Evolutionary conservation across 2,113 vertebrate species (phyloP).

Genomic region (Sclerurus mexicanus): DNA sequence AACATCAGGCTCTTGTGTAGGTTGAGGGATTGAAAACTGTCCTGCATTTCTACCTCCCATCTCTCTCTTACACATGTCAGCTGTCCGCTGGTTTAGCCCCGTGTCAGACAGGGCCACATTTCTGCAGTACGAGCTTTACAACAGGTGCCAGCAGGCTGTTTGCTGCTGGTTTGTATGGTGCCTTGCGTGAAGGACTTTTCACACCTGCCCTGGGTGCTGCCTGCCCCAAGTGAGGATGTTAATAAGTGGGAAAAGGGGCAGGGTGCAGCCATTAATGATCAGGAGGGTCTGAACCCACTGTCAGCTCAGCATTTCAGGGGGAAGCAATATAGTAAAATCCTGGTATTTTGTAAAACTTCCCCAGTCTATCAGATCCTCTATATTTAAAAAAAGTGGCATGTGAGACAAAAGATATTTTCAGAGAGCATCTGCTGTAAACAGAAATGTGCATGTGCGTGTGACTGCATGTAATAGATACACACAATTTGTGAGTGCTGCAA

Average conservation of each 20-base stretch:
- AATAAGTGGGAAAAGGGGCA: not conserved
- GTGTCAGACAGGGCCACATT: accelerated
- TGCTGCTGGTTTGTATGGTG: not conserved
- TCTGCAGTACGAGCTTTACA: not conserved
- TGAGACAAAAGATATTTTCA: conserved; percentile 16
- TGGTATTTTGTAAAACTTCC: not conserved
- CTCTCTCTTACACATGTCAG: accelerated
- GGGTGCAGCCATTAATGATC: not conserved
- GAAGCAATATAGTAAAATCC: not conserved
- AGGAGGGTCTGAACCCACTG: not conserved
- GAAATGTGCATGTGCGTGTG: not conserved
- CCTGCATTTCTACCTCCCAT: not conserved
- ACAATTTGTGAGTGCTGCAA: not conserved
- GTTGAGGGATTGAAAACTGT: not conserved
- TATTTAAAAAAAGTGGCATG: not conserved
- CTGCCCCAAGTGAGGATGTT: not conserved
- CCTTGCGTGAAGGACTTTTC: not conserved
- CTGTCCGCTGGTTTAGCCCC: accelerated
- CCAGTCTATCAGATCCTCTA: not conserved
- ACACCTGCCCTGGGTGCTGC: not conserved
- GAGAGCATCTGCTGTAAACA: conserved; percentile 31
- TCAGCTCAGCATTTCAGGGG: not conserved
- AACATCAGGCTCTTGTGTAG: not conserved
- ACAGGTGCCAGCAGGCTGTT: not conserved
- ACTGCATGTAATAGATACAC: not conserved